phyloP scores from a whole-genome alignment of 2,797 vertebrate species.

The Hippopotamyrus pictus region DNA sequence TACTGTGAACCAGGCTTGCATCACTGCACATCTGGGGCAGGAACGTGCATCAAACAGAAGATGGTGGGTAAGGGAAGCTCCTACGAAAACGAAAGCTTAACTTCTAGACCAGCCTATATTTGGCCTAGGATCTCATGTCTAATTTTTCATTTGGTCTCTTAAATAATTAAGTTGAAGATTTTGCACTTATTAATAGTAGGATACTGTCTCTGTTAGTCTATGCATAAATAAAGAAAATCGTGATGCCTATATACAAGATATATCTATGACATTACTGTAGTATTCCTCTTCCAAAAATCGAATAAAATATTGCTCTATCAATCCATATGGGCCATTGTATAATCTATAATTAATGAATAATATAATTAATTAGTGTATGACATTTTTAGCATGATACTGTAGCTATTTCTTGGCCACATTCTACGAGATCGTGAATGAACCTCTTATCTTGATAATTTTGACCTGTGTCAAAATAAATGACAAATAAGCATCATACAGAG shows the following conservation, averaged over 20 bases:
- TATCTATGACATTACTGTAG: neutral
- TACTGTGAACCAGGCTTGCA: neutral
- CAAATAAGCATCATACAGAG: neutral
- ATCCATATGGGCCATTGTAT: neutral
- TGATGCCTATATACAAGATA: neutral
- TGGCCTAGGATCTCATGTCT: neutral
- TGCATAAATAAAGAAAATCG: neutral
- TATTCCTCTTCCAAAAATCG: neutral
- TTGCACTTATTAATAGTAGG: neutral
- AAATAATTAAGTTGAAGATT: slow-evolving; percentile 2
- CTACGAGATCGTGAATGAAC: neutral
- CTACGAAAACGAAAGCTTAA: neutral
- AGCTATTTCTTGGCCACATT: neutral
- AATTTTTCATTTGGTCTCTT: neutral
- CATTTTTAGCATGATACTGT: neutral
- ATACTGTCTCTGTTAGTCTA: neutral
- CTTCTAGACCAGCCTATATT: neutral
- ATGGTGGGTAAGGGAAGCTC: neutral
- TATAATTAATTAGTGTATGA: neutral
- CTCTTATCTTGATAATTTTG: neutral
- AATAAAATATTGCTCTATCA: neutral
- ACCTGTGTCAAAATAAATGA: neutral
- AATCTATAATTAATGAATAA: neutral
- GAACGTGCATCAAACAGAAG: neutral
- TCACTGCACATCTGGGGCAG: slow-evolving; percentile 10